phyloP scores from a whole-genome alignment of 2,113 vertebrate genomes.

The Psilopsiagon aymara region DNA sequence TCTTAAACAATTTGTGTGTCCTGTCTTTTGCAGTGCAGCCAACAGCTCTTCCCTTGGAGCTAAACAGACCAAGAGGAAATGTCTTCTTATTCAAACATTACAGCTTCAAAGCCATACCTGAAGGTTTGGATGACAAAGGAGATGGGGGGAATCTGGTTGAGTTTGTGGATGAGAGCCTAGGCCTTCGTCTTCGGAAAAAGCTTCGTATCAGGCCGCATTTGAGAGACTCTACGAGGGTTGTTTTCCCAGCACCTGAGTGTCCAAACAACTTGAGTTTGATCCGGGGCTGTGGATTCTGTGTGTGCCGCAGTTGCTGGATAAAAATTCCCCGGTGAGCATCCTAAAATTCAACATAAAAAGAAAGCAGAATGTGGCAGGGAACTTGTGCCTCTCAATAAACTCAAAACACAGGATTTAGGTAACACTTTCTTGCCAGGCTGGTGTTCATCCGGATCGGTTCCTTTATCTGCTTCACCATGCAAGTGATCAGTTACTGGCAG shows the following conservation, averaged over 20 bases:
- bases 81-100: not conserved
- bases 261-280: constrained; percentile 96
- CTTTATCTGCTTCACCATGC: not conserved
- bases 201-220: constrained; percentile 94
- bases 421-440: not conserved
- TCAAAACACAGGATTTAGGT: not conserved
- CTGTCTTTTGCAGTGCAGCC: not conserved
- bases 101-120: constrained; percentile 75
- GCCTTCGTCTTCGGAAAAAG: constrained; percentile 91
- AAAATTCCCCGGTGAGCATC: constrained; percentile 88
- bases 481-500: not conserved
- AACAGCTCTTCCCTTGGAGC: not conserved
- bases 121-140: constrained; percentile 87
- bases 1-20: not conserved
- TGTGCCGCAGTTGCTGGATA: constrained; percentile 91
- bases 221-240: constrained; percentile 92
- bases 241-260: constrained; percentile 89
- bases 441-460: not conserved
- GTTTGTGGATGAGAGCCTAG: constrained; percentile 84
- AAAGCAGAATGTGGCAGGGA: not conserved
- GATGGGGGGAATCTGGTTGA: constrained; percentile 88
- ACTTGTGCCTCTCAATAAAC: not conserved
- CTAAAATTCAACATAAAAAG: constrained; percentile 65
- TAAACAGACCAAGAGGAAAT: not conserved
- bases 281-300: constrained; percentile 84